A percentile compares a stretch with the other conserved stretches of the same genome.
phyloP scores from a whole-genome alignment of 2,113 vertebrate genomes.

The Pollachius pollachius region DNA sequence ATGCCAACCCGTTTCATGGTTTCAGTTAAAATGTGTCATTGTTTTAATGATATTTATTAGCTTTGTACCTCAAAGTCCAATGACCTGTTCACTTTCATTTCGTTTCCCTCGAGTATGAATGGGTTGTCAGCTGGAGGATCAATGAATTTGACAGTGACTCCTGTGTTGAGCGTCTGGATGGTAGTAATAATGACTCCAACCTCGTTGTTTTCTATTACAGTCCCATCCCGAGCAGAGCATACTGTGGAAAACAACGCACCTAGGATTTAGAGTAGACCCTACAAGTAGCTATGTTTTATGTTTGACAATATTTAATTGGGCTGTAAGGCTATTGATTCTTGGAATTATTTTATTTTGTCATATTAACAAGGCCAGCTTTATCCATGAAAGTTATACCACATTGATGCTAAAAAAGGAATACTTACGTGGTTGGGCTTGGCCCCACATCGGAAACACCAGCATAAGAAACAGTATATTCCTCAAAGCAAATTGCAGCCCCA shows the following conservation, averaged over 20 bases:
- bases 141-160: neutral
- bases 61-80: neutral
- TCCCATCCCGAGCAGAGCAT: neutral
- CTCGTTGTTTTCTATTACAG: neutral
- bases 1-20: too few species aligned
- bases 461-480: neutral
- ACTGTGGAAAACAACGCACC: neutral
- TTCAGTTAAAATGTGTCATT: neutral
- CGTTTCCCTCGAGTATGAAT: neutral
- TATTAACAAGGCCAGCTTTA: too few species aligned
- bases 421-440: neutral
- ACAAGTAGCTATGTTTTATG: neutral
- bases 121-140: neutral
- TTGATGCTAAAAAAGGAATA: neutral
- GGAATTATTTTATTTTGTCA: too few species aligned
- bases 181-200: neutral
- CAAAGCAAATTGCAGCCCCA: neutral
- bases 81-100: neutral
- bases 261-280: neutral
- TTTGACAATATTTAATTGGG: too few species aligned
- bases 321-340: too few species aligned
- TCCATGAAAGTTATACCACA: neutral
- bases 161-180: neutral
- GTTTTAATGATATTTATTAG: neutral
- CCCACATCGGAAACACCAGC: neutral